Evolutionary conservation across 2,113 vertebrate genomes (phyloP).

Genomic region (Corynorhinus townsendii): DNA sequence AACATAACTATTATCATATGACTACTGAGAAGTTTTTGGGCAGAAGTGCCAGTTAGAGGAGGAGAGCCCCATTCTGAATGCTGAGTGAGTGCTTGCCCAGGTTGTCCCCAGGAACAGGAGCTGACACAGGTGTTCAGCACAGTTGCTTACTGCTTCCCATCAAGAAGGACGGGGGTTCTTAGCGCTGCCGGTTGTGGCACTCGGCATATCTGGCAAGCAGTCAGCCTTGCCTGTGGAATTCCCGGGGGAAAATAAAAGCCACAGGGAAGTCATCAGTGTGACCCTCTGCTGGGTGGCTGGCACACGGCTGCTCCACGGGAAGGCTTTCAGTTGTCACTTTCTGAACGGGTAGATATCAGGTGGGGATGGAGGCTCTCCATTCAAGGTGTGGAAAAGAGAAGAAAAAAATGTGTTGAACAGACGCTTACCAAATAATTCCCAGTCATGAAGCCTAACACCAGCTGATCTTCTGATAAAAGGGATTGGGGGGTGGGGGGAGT

Average conservation of each 20-base stretch:
- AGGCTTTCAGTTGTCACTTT: slow-evolving; percentile 54
- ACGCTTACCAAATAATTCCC: slow-evolving; percentile 48
- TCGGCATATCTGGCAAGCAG: slow-evolving; percentile 55
- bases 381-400: not conserved
- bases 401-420: not conserved
- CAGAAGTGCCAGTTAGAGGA: not conserved
- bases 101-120: not conserved
- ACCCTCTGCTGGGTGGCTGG: slow-evolving; percentile 70
- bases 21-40: not conserved
- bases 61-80: not conserved
- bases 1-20: not conserved
- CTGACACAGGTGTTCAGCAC: slow-evolving; percentile 50
- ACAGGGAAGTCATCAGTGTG: slow-evolving; percentile 59
- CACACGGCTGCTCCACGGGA: slow-evolving; percentile 14
- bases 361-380: slow-evolving; percentile 20
- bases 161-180: slow-evolving; percentile 42
- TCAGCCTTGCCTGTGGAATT: slow-evolving; percentile 64
- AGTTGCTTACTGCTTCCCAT: slow-evolving; percentile 16
- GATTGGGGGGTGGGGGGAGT: not conserved
- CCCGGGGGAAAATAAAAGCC: slow-evolving; percentile 68
- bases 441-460: not conserved
- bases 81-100: not conserved
- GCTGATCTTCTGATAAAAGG: slow-evolving; percentile 47
- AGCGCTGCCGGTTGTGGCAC: slow-evolving; percentile 45
- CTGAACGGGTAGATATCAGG: not conserved